phyloP scores from a whole-genome alignment of 2,797 vertebrate genomes.

The Microcaecilia unicolor region DNA sequence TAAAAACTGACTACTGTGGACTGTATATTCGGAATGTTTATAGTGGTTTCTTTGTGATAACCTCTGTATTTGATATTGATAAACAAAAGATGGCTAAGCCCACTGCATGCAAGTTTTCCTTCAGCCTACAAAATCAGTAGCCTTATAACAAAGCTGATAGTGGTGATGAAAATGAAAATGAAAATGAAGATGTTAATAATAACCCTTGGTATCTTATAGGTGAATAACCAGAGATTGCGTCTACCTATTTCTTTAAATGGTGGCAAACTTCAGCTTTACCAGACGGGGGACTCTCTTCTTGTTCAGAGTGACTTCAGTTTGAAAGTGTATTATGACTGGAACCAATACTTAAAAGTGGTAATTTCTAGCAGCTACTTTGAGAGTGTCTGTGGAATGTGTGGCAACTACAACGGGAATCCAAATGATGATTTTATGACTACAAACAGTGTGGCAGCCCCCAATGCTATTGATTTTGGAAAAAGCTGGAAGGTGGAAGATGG shows the following conservation, averaged over 20 bases:
- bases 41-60: no score
- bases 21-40: no score
- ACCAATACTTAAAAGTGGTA: conserved; percentile 43
- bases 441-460: neutral
- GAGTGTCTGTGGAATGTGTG: conserved; percentile 68
- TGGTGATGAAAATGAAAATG: no score
- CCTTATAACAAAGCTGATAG: no score
- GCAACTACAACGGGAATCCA: conserved; percentile 61
- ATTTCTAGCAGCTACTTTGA: conserved; percentile 49
- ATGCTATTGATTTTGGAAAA: conserved; percentile 40
- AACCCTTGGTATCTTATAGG: no score
- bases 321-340: conserved; percentile 63
- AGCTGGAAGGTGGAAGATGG: conserved; percentile 60
- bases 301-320: conserved; percentile 60
- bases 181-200: no score
- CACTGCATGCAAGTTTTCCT: no score
- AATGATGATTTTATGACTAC: conserved; percentile 47
- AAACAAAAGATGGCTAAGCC: no score
- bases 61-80: no score
- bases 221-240: conserved; percentile 43
- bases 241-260: conserved; percentile 50
- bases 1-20: no score
- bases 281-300: conserved; percentile 35
- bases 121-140: no score
- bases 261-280: conserved; percentile 39